These are phyloP conservation scores for Glomeris marginata DNA, from an alignment of 2,888 invertebrate species.

Conservation along the genomic window DNA sequence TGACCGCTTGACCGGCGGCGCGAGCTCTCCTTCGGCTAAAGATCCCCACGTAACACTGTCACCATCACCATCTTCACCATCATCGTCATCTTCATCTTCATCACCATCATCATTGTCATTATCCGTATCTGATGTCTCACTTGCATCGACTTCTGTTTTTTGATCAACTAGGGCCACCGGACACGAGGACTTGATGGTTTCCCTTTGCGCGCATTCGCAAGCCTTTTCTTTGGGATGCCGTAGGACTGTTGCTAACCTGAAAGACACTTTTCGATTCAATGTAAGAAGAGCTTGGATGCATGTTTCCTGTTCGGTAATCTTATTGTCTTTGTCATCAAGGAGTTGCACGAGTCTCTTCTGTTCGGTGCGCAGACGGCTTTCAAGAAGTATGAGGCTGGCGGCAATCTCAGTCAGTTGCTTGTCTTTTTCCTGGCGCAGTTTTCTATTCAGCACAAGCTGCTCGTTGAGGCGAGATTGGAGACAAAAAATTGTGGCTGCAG, in stretches of 20 bases:
- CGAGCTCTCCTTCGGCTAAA: too few species aligned
- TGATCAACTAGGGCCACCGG: constrained; percentile 3
- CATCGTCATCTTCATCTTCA: neutral
- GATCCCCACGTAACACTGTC: too few species aligned
- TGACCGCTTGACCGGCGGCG: too few species aligned
- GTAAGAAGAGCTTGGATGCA: constrained; percentile 9
- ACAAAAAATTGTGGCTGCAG: too few species aligned
- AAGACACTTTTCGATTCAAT: constrained; percentile 10
- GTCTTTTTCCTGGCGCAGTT: constrained; percentile 34
- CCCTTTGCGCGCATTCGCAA: neutral
- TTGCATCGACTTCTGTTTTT: neutral
- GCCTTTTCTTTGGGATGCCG: neutral
- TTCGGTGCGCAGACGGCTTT: constrained; percentile 54
- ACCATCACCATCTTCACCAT: neutral
- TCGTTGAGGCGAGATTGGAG: constrained; percentile 1
- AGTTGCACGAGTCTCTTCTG: constrained; percentile 53
- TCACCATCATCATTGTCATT: neutral
- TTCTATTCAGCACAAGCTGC: constrained; percentile 6
- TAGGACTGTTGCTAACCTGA: neutral
- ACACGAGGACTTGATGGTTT: neutral
- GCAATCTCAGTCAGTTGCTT: constrained; percentile 54
- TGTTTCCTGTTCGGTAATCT: constrained; percentile 7
- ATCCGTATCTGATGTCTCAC: neutral
- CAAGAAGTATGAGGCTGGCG: constrained; percentile 51
- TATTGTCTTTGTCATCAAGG: constrained; percentile 47